Conservation (phyloP, 2,113 vertebrate genomes). For the Bos indicus region DNA sequence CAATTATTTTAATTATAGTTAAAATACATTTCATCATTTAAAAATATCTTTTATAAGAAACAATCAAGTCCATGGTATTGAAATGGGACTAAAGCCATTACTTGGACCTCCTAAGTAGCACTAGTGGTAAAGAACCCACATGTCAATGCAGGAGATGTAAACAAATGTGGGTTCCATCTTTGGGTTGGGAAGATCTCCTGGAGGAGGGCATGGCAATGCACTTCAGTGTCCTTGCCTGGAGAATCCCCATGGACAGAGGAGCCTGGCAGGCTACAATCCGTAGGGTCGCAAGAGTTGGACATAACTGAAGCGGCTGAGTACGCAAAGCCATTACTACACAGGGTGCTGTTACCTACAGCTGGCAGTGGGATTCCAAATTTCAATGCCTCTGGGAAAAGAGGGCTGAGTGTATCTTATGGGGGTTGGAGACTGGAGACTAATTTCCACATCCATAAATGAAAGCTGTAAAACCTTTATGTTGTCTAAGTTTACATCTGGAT, state of each 20-base stretch:
- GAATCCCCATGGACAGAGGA: background rate
- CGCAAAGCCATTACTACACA: background rate
- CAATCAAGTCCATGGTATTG: background rate
- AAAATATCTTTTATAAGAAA: background rate
- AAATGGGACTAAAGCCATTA: background rate
- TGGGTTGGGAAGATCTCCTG: background rate
- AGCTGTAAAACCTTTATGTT: background rate
- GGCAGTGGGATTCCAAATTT: background rate
- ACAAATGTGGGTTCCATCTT: background rate
- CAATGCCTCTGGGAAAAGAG: background rate
- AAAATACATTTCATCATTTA: background rate
- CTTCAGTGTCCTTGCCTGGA: background rate
- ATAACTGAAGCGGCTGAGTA: background rate
- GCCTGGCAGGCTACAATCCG: background rate
- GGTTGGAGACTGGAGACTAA: background rate
- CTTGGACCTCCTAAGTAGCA: background rate
- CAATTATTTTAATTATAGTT: background rate
- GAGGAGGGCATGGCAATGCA: background rate
- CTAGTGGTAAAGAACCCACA: background rate
- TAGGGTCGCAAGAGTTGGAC: fast-evolving
- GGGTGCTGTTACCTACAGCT: background rate
- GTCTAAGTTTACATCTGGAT: background rate
- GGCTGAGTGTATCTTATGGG: background rate
- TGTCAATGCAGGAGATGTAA: fast-evolving
- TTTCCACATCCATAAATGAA: background rate